These are phyloP conservation scores for Nasalis larvatus DNA, from an alignment of 2,113 vertebrate genomes.

Conservation along the genomic window DNA sequence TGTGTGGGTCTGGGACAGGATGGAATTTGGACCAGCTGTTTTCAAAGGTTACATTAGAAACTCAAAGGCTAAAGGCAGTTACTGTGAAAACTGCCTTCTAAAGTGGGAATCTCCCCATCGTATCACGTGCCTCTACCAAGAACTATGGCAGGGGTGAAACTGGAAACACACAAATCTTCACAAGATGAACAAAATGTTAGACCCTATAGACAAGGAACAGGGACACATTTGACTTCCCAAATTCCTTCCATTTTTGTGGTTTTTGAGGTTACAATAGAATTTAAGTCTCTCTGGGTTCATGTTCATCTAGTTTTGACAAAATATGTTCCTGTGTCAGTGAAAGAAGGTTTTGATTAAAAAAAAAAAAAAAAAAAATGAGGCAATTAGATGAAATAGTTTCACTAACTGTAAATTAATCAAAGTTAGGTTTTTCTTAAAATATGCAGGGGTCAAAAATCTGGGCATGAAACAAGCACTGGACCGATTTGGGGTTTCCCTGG, in stretches of 20 bases:
- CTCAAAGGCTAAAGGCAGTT: not conserved
- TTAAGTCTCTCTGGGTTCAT: slow-evolving; percentile 57
- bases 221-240: slow-evolving; percentile 33
- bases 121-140: not conserved
- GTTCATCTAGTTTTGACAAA: slow-evolving; percentile 68
- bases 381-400: slow-evolving; percentile 58
- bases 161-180: slow-evolving; percentile 1
- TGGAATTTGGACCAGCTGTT: slow-evolving; percentile 50
- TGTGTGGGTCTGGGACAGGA: slow-evolving; percentile 42
- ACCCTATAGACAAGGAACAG: not conserved
- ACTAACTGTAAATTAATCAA: slow-evolving; percentile 54
- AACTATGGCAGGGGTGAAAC: not conserved
- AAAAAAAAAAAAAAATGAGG: not conserved
- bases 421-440: slow-evolving; percentile 42
- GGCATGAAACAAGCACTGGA: not conserved
- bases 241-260: slow-evolving; percentile 76
- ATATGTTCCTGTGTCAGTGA: slow-evolving; percentile 56
- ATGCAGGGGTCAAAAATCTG: slow-evolving; percentile 27
- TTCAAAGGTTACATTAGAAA: slow-evolving; percentile 55
- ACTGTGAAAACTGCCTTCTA: not conserved
- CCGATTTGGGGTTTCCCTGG: not conserved
- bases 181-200: not conserved
- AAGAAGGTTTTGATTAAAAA: slow-evolving; percentile 41
- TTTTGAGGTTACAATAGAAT: slow-evolving; percentile 72
- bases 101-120: not conserved